A percentile compares a stretch with the other conserved stretches of the same genome.
Evolutionary conservation across 2,888 invertebrate genomes (phyloP).

Genomic region (Leucania comma): DNA sequence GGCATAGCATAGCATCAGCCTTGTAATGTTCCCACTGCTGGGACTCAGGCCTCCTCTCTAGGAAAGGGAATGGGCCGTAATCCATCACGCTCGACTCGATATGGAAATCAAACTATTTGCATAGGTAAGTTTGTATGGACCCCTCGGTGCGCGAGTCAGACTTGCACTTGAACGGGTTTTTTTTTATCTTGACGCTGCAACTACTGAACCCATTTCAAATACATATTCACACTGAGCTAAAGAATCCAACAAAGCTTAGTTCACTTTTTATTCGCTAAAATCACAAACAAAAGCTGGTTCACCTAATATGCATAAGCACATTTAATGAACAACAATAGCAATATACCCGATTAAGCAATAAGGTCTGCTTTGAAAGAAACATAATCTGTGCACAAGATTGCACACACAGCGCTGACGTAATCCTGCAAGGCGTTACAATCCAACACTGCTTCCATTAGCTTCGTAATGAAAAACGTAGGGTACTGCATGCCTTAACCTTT

Average conservation of each 20-base stretch:
- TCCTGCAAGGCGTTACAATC: conserved; percentile 24
- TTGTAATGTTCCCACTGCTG: too few species aligned
- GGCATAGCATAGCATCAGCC: too few species aligned
- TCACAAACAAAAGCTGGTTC: neutral
- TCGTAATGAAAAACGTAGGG: conserved; percentile 39
- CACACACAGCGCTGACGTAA: conserved; percentile 42
- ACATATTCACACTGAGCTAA: neutral
- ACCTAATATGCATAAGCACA: neutral
- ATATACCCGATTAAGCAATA: conserved; percentile 4
- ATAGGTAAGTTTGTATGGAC: too few species aligned
- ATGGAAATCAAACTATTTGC: too few species aligned
- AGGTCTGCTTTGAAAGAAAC: conserved; percentile 31
- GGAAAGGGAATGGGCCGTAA: too few species aligned
- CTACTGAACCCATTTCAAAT: neutral
- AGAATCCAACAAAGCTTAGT: neutral
- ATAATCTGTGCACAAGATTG: conserved; percentile 26
- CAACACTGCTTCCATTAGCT: conserved; percentile 31
- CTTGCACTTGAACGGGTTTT: too few species aligned
- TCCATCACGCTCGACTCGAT: too few species aligned
- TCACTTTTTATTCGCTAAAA: neutral
- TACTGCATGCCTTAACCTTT: conserved; percentile 20
- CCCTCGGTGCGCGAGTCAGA: too few species aligned
- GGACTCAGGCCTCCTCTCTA: too few species aligned
- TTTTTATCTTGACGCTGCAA: neutral
- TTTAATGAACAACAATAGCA: conserved; percentile 3